Evolutionary conservation across 2,113 vertebrate species (phyloP).

Genomic region (Myiagra hebetior): DNA sequence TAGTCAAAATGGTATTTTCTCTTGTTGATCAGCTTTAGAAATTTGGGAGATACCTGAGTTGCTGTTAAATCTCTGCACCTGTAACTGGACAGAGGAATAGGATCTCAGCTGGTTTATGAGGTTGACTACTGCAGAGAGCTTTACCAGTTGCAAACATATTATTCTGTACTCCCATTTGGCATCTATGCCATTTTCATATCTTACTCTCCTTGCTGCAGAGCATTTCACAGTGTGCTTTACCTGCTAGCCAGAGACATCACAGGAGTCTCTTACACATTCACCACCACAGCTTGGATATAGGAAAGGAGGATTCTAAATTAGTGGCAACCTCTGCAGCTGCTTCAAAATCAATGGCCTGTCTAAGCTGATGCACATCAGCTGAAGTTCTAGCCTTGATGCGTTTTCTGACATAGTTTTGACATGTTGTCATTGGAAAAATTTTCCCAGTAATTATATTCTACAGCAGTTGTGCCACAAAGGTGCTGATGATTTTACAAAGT

Average conservation of each 20-base stretch:
- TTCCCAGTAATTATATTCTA: slow-evolving; percentile 1
- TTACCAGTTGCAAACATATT: neutral
- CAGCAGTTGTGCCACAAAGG: neutral
- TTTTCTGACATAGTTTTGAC: slow-evolving; percentile 4
- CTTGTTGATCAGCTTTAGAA: neutral
- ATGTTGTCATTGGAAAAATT: neutral
- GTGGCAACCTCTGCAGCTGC: neutral
- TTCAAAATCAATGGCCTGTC: neutral
- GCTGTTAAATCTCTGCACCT: neutral
- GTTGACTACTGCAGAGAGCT: neutral
- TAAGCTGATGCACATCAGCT: neutral
- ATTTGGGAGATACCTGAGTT: neutral
- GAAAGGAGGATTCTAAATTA: neutral
- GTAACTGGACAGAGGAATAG: neutral
- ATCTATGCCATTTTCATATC: neutral
- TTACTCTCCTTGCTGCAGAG: neutral
- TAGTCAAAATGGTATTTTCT: neutral
- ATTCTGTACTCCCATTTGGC: neutral
- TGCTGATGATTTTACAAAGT: neutral
- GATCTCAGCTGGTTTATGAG: neutral
- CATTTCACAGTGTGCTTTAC: neutral
- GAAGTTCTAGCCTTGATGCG: neutral
- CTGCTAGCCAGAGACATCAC: neutral
- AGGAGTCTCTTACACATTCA: neutral
- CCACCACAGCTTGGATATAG: neutral